Percentiles rank a stretch among this genome's conserved stretches.
Evolutionary conservation across 2,113 vertebrate genomes (phyloP).

Genomic region (Echinops telfairi): DNA sequence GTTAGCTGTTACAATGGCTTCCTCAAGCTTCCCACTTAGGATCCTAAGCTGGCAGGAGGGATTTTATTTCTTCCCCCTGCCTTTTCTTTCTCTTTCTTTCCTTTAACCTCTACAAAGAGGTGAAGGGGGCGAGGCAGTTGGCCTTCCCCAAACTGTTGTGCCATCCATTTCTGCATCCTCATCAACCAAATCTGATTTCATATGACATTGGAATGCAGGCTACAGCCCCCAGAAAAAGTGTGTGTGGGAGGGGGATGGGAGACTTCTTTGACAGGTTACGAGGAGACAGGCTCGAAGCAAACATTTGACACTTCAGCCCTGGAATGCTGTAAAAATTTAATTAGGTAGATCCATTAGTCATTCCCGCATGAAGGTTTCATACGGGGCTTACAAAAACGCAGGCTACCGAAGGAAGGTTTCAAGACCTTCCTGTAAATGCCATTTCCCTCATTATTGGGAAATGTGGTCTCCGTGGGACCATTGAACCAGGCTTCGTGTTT

Average conservation of each 20-base stretch:
- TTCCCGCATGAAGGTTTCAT: constrained; percentile 86
- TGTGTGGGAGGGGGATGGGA: constrained; percentile 66
- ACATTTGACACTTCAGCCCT: constrained; percentile 88
- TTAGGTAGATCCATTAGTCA: constrained; percentile 91
- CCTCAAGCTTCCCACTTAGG: not conserved
- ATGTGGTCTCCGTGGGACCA: constrained; percentile 86
- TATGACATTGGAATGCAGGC: constrained; percentile 75
- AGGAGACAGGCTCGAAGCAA: constrained; percentile 87
- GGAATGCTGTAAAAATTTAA: constrained; percentile 92
- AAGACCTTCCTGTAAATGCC: constrained; percentile 89
- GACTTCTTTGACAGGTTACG: constrained; percentile 88
- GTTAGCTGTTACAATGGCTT: not conserved
- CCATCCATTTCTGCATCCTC: constrained; percentile 67
- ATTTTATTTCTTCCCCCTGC: not conserved
- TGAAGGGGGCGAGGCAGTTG: constrained; percentile 15
- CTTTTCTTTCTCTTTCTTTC: not conserved
- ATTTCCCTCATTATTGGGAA: constrained; percentile 89
- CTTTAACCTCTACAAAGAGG: constrained; percentile 27
- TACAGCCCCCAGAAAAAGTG: constrained; percentile 78
- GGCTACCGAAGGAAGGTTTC: constrained; percentile 86
- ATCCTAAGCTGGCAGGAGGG: too few relatives aligned
- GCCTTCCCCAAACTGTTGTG: constrained; percentile 37
- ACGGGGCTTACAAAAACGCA: constrained; percentile 87
- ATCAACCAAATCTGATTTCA: constrained; percentile 69
- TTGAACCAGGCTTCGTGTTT: constrained; percentile 85